Conservation (phyloP, 2,797 vertebrate species). For the Hipposideros larvatus region DNA sequence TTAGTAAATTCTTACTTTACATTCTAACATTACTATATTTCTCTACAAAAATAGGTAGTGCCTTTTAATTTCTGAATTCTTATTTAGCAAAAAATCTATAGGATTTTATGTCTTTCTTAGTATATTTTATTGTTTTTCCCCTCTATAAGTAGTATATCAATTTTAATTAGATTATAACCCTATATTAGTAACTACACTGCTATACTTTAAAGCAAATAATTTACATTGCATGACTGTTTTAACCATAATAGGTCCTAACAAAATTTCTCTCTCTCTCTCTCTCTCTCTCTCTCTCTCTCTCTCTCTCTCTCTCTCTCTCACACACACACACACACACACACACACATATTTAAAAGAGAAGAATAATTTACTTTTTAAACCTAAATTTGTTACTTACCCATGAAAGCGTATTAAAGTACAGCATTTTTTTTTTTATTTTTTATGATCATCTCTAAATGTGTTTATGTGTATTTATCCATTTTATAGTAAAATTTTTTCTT, state of each 20-base stretch:
- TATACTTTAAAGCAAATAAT: conserved; percentile 34
- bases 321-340: too few species aligned
- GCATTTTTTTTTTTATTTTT: neutral
- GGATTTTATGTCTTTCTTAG: neutral
- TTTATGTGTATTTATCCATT: neutral
- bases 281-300: too few species aligned
- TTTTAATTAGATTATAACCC: conserved; percentile 8
- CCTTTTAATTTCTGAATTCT: conserved; percentile 46
- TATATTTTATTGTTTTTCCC: neutral
- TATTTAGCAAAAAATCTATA: conserved; percentile 13
- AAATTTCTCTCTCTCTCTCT: neutral
- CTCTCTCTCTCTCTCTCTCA: too few species aligned
- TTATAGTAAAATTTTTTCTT: neutral
- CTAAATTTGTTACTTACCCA: conserved; percentile 41
- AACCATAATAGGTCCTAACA: neutral
- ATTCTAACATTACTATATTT: conserved; percentile 45
- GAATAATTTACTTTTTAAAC: neutral
- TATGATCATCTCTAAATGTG: conserved; percentile 28
- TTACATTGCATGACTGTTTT: conserved; percentile 60
- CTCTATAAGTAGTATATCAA: neutral
- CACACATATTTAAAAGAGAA: too few species aligned
- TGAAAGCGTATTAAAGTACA: neutral
- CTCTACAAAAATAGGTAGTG: neutral
- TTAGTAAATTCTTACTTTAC: neutral
- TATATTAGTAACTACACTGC: conserved; percentile 12